phyloP scores from a whole-genome alignment of 2,888 invertebrate species.

The Lasioglossum leucozonium region DNA sequence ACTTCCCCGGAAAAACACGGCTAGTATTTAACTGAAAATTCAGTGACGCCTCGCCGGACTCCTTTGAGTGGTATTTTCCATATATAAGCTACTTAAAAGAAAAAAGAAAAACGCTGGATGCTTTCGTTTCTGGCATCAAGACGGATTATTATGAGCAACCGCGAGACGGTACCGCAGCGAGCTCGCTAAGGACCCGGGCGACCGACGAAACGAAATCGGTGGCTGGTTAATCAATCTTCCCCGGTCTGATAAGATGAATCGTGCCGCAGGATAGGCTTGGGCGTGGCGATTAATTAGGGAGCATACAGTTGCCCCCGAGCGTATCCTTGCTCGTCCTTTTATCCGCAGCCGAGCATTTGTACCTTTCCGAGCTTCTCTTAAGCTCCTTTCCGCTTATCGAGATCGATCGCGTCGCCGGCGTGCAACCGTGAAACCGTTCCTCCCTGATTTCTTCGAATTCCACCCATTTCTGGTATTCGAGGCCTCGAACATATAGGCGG shows the following conservation, averaged over 20 bases:
- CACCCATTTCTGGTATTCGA: background rate
- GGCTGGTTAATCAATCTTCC: conserved; percentile 69
- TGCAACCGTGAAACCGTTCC: background rate
- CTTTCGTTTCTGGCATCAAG: background rate
- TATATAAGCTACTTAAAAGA: background rate
- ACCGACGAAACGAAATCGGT: conserved; percentile 56
- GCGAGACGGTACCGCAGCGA: conserved; percentile 20
- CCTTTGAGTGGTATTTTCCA: background rate
- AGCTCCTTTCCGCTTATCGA: conserved; percentile 17
- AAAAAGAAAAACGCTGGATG: background rate
- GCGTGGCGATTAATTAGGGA: conserved; percentile 49
- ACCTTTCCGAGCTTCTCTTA: background rate
- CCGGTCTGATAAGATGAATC: conserved; percentile 65
- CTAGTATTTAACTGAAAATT: conserved; percentile 47
- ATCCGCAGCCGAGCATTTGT: conserved; percentile 21
- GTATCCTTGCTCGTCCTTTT: conserved; percentile 1
- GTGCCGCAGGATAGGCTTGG: conserved; percentile 39
- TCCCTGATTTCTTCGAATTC: background rate
- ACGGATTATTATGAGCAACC: background rate
- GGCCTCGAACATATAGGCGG: background rate
- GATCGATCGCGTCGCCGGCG: background rate
- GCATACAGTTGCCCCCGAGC: conserved; percentile 22
- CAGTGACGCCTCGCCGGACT: conserved; percentile 11
- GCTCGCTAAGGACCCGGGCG: conserved; percentile 30
- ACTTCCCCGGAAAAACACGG: conserved; percentile 19